These are phyloP conservation scores for Hypotaenidia philippensis DNA, from an alignment of 2,797 vertebrate species.

Conservation along the genomic window DNA sequence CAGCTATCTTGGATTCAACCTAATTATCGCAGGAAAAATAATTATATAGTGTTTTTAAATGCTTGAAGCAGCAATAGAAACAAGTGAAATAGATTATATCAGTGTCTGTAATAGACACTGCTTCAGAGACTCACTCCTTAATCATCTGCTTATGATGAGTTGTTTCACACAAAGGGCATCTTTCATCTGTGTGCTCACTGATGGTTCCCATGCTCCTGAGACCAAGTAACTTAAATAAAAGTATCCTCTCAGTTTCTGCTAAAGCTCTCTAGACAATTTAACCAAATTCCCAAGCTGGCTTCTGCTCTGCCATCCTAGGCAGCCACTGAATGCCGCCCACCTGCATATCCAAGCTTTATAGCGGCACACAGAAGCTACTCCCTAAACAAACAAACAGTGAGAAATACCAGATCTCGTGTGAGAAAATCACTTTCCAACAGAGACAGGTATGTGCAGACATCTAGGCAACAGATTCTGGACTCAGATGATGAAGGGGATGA, in stretches of 20 bases:
- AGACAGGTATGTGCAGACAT: neutral
- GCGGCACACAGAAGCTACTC: neutral
- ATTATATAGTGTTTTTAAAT: constrained; percentile 27
- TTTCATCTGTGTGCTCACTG: neutral
- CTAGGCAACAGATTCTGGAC: neutral
- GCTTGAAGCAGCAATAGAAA: constrained; percentile 21
- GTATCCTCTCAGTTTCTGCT: neutral
- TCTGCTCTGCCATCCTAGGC: neutral
- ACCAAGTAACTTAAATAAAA: neutral
- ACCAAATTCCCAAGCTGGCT: neutral
- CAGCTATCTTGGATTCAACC: neutral
- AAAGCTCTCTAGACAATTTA: neutral
- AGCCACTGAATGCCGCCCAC: neutral
- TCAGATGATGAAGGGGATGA: neutral
- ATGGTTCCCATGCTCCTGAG: neutral
- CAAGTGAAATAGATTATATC: constrained; percentile 23
- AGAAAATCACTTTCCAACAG: neutral
- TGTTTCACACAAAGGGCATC: constrained; percentile 11
- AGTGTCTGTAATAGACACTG: neutral
- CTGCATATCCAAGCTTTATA: accelerated
- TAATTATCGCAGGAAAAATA: constrained; percentile 55
- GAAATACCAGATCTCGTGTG: neutral
- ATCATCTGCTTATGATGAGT: neutral
- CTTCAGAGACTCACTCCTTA: neutral
- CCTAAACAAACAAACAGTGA: neutral